Evolutionary conservation across 2,797 vertebrate species (phyloP).

Genomic region (Hirundo rustica): DNA sequence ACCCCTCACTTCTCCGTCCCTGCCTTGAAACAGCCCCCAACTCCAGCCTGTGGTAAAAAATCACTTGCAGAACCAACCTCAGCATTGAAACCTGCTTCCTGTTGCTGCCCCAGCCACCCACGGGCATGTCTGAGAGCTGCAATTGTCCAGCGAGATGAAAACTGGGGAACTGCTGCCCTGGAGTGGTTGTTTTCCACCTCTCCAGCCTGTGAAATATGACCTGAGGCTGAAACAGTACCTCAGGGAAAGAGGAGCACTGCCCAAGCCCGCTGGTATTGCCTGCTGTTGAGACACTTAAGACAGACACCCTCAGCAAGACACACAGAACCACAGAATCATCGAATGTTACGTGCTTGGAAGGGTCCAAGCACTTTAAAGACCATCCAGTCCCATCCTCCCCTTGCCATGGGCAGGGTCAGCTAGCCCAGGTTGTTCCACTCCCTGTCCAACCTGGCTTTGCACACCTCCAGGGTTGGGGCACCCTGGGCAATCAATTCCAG

Average conservation of each 20-base stretch:
- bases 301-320: background rate
- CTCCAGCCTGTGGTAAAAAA: background rate
- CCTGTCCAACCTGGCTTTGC: background rate
- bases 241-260: background rate
- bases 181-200: background rate
- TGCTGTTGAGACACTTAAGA: background rate
- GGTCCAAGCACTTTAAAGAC: background rate
- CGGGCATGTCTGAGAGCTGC: accelerated
- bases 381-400: background rate
- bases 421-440: background rate
- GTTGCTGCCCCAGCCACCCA: background rate
- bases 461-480: background rate
- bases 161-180: background rate
- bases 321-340: background rate
- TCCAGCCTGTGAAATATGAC: background rate
- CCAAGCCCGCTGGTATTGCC: accelerated
- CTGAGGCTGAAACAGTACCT: background rate
- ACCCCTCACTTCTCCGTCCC: background rate
- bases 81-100: background rate
- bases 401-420: background rate
- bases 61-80: background rate
- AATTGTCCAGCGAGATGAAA: background rate
- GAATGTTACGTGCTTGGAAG: background rate
- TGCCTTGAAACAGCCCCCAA: accelerated
- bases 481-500: background rate